Conservation (phyloP, 2,113 vertebrate species). For the Lepus americanus region DNA sequence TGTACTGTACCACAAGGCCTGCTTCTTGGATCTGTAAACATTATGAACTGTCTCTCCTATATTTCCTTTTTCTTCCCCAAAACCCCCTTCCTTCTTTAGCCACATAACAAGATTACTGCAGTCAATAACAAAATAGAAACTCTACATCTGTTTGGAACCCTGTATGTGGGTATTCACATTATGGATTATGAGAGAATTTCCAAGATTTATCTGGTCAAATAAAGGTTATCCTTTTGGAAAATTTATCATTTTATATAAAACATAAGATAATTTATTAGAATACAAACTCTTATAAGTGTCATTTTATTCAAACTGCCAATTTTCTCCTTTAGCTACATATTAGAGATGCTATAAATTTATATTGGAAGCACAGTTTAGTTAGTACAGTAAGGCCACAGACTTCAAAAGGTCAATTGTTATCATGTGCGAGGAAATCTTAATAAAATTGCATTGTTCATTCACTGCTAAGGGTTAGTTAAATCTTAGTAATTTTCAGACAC, state of each 20-base stretch:
- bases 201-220: not conserved
- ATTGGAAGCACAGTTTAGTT: not conserved
- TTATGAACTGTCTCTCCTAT: not conserved
- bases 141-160: not conserved
- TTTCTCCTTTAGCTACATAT: not conserved
- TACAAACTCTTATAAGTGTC: not conserved
- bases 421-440: constrained; percentile 47
- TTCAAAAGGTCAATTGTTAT: constrained; percentile 52
- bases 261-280: not conserved
- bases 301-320: constrained; percentile 2
- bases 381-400: not conserved
- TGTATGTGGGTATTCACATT: not conserved
- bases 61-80: not conserved
- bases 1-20: too few relatives aligned
- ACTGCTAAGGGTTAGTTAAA: constrained; percentile 67
- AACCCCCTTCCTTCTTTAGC: not conserved
- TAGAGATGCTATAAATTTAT: constrained; percentile 8
- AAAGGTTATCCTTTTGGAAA: not conserved
- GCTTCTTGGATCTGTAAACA: not conserved
- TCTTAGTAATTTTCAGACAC: constrained; percentile 59
- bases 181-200: not conserved
- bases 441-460: constrained; percentile 52
- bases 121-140: not conserved
- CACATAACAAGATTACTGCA: not conserved
- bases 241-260: not conserved